Conservation (phyloP, 2,797 vertebrate species). For the Orestias chungarensis region DNA sequence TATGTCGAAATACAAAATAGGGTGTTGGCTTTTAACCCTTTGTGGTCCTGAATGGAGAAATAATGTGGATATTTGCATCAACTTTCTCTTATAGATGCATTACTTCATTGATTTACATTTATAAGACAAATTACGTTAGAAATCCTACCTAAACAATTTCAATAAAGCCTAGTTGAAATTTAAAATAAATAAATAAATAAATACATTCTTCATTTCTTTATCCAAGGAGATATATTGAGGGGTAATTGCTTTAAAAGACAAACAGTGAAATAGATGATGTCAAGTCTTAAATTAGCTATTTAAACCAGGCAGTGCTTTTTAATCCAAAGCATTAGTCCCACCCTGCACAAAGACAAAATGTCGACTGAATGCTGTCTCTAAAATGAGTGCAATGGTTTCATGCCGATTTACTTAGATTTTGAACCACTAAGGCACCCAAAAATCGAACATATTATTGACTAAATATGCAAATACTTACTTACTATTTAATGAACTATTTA, state of each 20-base stretch:
- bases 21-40: conserved; percentile 91
- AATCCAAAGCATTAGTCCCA: conserved; percentile 54
- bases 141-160: conserved; percentile 35
- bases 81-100: conserved; percentile 40
- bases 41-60: conserved; percentile 62
- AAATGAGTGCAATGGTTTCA: conserved; percentile 18
- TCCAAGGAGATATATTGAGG: conserved; percentile 25
- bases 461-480: conserved; percentile 10
- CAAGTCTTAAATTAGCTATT: conserved; percentile 26
- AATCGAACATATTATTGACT: conserved; percentile 9
- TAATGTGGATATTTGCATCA: conserved; percentile 54
- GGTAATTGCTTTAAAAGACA: conserved; percentile 21
- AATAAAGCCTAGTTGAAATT: conserved; percentile 19
- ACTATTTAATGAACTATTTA: conserved; percentile 36
- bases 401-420: conserved; percentile 34
- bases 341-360: conserved; percentile 49
- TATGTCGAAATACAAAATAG: conserved; percentile 81
- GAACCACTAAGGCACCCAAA: conserved; percentile 7
- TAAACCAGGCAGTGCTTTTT: conserved; percentile 36
- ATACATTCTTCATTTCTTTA: conserved; percentile 30
- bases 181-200: conserved; percentile 49
- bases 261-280: conserved; percentile 10
- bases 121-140: conserved; percentile 34
- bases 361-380: conserved; percentile 33
- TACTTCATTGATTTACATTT: conserved; percentile 33